Evolutionary conservation across 2,797 vertebrate genomes (phyloP).

Genomic region (Sebastes dallii): DNA sequence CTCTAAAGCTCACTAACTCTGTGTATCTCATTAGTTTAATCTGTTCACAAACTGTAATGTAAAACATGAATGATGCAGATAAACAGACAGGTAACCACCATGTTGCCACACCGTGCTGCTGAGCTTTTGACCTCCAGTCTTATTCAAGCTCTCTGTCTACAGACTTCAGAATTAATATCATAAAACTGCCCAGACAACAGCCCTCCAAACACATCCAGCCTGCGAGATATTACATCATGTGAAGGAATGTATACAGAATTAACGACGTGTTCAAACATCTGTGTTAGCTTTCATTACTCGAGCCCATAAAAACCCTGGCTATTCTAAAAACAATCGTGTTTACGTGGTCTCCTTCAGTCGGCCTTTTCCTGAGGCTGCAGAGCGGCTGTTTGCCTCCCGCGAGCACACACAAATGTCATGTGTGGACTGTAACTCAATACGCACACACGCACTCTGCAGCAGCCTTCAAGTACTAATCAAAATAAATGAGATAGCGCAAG

Average conservation of each 20-base stretch:
- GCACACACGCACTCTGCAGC: conserved; percentile 1
- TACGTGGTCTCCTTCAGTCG: conserved; percentile 52
- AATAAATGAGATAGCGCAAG: conserved; percentile 52
- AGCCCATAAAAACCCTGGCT: conserved; percentile 61
- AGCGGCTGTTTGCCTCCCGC: conserved; percentile 19
- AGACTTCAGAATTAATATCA: conserved; percentile 38
- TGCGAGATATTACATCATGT: conserved; percentile 69
- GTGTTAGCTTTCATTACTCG: conserved; percentile 66
- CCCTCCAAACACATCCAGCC: conserved; percentile 58
- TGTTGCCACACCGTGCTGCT: background rate
- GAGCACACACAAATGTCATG: conserved; percentile 38
- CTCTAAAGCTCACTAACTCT: background rate
- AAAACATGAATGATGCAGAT: background rate
- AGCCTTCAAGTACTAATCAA: conserved; percentile 52
- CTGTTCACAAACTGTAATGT: background rate
- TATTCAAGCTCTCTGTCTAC: background rate
- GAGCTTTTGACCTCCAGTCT: conserved; percentile 15
- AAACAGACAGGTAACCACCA: background rate
- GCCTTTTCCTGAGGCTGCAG: conserved; percentile 46
- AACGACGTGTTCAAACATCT: conserved; percentile 76
- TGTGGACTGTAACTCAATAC: conserved; percentile 26
- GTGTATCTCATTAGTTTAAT: too few relatives aligned
- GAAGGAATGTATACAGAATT: conserved; percentile 74
- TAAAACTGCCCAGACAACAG: conserved; percentile 60
- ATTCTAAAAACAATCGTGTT: conserved; percentile 73